Evolutionary conservation across 2,888 invertebrate species (phyloP).

Genomic region (Mechanitis mazaeus): DNA sequence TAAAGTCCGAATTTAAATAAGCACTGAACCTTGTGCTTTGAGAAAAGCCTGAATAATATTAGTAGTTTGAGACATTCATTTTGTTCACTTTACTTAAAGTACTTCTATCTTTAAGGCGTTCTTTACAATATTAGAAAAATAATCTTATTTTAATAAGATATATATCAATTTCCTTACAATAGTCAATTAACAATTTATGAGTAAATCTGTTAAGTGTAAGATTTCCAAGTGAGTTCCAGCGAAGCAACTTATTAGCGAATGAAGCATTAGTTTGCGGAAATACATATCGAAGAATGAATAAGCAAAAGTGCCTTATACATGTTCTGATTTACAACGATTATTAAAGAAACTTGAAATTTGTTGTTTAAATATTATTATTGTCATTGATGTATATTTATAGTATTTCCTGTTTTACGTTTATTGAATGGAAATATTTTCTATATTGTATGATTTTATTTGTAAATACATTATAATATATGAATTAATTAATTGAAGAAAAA

Average conservation of each 20-base stretch:
- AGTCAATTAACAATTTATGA: neutral
- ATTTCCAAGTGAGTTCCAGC: neutral
- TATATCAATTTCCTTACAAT: too few species aligned
- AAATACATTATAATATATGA: too few species aligned
- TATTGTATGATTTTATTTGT: too few species aligned
- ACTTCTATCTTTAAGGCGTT: neutral
- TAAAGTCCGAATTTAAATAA: neutral
- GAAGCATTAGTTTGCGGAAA: slow-evolving; percentile 26
- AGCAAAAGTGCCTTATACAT: slow-evolving; percentile 18
- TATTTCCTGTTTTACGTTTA: too few species aligned
- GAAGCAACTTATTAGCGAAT: slow-evolving; percentile 17
- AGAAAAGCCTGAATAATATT: slow-evolving; percentile 3
- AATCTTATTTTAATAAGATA: slow-evolving; percentile 3
- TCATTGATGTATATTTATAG: too few species aligned
- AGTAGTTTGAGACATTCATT: slow-evolving; percentile 5
- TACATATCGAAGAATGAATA: slow-evolving; percentile 22
- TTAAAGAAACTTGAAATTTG: neutral
- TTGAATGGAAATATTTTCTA: too few species aligned
- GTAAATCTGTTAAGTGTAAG: too few species aligned
- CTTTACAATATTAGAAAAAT: neutral
- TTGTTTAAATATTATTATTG: too few species aligned
- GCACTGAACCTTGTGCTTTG: neutral
- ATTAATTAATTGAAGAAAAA: too few species aligned
- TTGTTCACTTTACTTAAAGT: neutral
- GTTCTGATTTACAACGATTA: slow-evolving; percentile 11